Conservation (phyloP, 2,888 invertebrate genomes). For the Sphaeridia pumilis region DNA sequence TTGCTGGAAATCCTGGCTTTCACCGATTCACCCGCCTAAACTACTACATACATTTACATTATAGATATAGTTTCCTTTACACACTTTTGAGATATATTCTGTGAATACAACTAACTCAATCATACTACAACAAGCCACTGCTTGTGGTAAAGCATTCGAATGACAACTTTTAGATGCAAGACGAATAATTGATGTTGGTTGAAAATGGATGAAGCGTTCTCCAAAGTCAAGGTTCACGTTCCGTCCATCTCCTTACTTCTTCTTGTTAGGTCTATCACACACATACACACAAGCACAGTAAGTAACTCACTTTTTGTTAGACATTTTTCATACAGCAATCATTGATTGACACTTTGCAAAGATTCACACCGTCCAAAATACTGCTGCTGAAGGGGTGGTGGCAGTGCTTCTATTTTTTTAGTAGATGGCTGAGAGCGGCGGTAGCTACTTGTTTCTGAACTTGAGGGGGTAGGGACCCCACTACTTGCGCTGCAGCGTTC, state of each 20-base stretch:
- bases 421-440: conserved; percentile 36
- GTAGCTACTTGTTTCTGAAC: conserved; percentile 36
- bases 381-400: no score
- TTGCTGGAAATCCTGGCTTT: no score
- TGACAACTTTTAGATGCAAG: background rate
- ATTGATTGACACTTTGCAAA: conserved; percentile 1
- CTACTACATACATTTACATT: background rate
- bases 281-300: background rate
- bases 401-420: conserved; percentile 34
- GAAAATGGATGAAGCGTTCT: background rate
- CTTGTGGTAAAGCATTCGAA: no score
- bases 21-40: no score
- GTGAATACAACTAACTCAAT: no score
- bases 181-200: background rate
- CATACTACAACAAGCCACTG: no score
- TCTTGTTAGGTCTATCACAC: conserved; percentile 25
- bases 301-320: background rate
- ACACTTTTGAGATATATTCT: no score
- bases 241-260: conserved; percentile 12
- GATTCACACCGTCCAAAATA: background rate
- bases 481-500: conserved; percentile 30
- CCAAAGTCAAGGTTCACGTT: conserved; percentile 6
- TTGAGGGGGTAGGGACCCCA: conserved; percentile 35
- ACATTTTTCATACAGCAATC: background rate
- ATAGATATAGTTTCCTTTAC: background rate